Evolutionary conservation across 23 tunicate genomes (phyloP).

Genomic region (Trididemnum miniatum): DNA sequence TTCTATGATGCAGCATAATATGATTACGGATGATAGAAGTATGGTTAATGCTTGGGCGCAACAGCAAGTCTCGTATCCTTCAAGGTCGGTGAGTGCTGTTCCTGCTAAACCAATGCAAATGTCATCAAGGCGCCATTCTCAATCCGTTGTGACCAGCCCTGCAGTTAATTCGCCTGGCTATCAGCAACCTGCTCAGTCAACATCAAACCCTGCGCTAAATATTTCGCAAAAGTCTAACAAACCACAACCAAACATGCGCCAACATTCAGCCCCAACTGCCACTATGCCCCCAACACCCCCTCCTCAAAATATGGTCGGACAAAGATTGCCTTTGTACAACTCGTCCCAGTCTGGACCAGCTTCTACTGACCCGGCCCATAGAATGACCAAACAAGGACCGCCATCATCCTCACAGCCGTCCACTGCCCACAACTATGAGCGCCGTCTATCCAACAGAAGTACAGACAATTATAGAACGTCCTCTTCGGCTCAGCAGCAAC

Average conservation of each 20-base stretch:
- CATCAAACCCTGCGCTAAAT: not conserved
- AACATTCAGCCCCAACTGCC: not conserved
- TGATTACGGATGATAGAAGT: not conserved
- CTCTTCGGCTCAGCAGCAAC: constrained; percentile 1
- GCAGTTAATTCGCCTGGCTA: constrained; percentile 9
- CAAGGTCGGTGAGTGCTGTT: not conserved
- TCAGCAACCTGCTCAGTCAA: constrained; percentile 1
- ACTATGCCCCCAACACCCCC: constrained; percentile 11
- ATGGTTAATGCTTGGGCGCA: constrained; percentile 1
- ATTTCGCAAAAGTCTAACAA: not conserved
- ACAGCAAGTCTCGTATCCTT: not conserved
- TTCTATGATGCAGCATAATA: not conserved
- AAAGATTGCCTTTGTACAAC: constrained; percentile 10
- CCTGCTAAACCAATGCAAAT: not conserved
- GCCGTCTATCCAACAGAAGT: constrained; percentile 9
- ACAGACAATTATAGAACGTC: constrained; percentile 9
- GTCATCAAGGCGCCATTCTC: constrained; percentile 8
- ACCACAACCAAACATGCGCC: constrained; percentile 2
- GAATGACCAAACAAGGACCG: not conserved
- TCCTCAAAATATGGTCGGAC: not conserved
- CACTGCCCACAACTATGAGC: constrained; percentile 3
- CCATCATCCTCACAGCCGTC: not conserved
- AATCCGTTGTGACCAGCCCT: not conserved
- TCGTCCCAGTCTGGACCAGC: not conserved
- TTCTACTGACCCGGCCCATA: constrained; percentile 2